These are phyloP conservation scores for Drosophila infuscata DNA, from an alignment of 2,888 invertebrate genomes.

Conservation along the genomic window DNA sequence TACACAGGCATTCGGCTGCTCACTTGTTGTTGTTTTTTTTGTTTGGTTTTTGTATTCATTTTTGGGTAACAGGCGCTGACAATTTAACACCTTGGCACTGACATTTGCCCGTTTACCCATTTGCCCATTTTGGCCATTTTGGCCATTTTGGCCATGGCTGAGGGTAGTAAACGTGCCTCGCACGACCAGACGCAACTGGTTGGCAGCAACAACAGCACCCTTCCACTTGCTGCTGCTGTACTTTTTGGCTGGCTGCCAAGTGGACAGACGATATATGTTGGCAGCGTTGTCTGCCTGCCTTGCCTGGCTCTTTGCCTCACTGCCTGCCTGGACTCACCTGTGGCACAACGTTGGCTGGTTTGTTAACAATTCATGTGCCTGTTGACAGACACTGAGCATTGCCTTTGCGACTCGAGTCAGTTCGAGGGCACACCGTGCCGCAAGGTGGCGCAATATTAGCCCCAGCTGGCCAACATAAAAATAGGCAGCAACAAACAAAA, in stretches of 20 bases:
- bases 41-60: slow-evolving; percentile 3
- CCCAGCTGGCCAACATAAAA: slow-evolving; percentile 32
- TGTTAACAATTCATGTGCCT: slow-evolving; percentile 61
- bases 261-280: slow-evolving; percentile 33
- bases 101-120: slow-evolving; percentile 51
- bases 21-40: slow-evolving; percentile 1
- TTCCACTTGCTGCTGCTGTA: slow-evolving; percentile 2
- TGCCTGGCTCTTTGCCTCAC: neutral
- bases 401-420: slow-evolving; percentile 24
- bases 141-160: slow-evolving; percentile 28
- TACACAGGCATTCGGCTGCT: no score
- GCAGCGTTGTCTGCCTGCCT: slow-evolving; percentile 31
- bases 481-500: slow-evolving; percentile 6
- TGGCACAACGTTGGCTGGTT: slow-evolving; percentile 25
- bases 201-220: slow-evolving; percentile 28
- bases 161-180: slow-evolving; percentile 52
- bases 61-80: slow-evolving; percentile 63
- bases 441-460: slow-evolving; percentile 23
- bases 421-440: slow-evolving; percentile 1
- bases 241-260: slow-evolving; percentile 53
- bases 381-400: slow-evolving; percentile 58
- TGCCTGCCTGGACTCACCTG: slow-evolving; percentile 49
- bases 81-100: slow-evolving; percentile 77
- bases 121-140: slow-evolving; percentile 13
- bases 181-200: slow-evolving; percentile 65